A percentile compares a stretch with the other conserved stretches of the same genome.
phyloP scores from a whole-genome alignment of 2,888 invertebrate species.

The Clusia tigrina region DNA sequence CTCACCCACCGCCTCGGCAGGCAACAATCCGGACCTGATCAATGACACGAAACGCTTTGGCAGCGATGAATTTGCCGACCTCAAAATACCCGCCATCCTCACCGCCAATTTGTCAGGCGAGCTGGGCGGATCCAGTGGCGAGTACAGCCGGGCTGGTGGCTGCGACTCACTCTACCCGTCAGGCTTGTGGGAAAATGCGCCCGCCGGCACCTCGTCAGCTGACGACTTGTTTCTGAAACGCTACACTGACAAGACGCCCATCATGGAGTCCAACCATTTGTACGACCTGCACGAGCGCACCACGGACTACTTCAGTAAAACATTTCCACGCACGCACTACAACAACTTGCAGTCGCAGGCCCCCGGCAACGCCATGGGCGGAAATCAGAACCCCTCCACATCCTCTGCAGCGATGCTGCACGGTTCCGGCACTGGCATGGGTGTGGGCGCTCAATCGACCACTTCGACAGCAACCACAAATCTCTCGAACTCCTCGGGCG shows the following conservation, averaged over 20 bases:
- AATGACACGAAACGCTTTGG: slow-evolving; percentile 80
- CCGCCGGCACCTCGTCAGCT: slow-evolving; percentile 50
- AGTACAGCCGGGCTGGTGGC: slow-evolving; percentile 77
- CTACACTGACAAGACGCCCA: slow-evolving; percentile 79
- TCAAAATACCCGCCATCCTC: slow-evolving; percentile 54
- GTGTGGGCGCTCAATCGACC: slow-evolving; percentile 48
- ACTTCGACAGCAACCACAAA: slow-evolving; percentile 61
- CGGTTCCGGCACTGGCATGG: slow-evolving; percentile 34
- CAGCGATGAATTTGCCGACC: slow-evolving; percentile 65
- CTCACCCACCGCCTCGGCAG: slow-evolving; percentile 76
- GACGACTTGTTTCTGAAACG: slow-evolving; percentile 68
- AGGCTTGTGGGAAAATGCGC: slow-evolving; percentile 74
- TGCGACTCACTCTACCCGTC: slow-evolving; percentile 81
- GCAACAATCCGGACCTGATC: slow-evolving; percentile 86
- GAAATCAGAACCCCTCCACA: slow-evolving; percentile 43
- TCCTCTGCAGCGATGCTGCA: slow-evolving; percentile 24
- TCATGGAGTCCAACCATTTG: slow-evolving; percentile 68
- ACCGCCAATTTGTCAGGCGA: slow-evolving; percentile 67
- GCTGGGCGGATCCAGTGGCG: slow-evolving; percentile 70
- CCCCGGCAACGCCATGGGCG: slow-evolving; percentile 26
- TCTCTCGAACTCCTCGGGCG: slow-evolving; percentile 48
- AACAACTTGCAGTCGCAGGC: slow-evolving; percentile 22
- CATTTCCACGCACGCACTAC: slow-evolving; percentile 68
- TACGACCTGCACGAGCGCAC: slow-evolving; percentile 61
- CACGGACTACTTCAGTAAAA: slow-evolving; percentile 70